Base-by-base conservation (phyloP, 1,140 invertebrate species). In the Grapholita molesta region DNA sequence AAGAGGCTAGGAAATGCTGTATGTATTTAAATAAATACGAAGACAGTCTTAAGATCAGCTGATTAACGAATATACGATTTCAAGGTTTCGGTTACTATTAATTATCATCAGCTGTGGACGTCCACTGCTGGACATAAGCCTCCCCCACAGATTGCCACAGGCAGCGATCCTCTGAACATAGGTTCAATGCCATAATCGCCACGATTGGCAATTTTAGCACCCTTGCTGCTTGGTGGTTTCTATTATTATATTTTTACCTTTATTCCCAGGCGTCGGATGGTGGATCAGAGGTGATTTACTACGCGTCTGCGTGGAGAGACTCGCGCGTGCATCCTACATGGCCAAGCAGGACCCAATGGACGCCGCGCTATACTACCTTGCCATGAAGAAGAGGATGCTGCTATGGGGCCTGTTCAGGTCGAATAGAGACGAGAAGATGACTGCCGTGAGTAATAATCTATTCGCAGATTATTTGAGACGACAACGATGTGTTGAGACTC, bases 321-420 rank as follows among this genome's bases (percentile, higher is more conserved):
- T 99, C 15, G 98, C 98, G 0, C 99, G 99, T 89, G 95, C 96
- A 12, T 95, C 98, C 0, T 99, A 97, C 87, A 97, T 98, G 90
- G 86, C 92, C 0, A 96, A 97, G 30, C 96, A 99, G 88, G 97
- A 99, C 89, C 99, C 99, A 0, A 93, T 99, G 82, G 99, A 99
- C 88, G 98, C 99, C 4, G 98, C 99, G 1, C 93, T 99, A 9
- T 99, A 98, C 88, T 99, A 99, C 88, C 91, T 99, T 65, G 99
- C 99, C 3, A 98, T 99, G 98, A 99, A 97, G 86, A 99, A 99
- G 93, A 99, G 99, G 82, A 98, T 96, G 81, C 92, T 99, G 5
- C 94, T 99, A 0, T 99, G 98, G 96, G 99, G 98, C 3, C 89
- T 99, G 3, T 99, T 98, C 89, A 92, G 98, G 70, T 98, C 96